Percentiles rank a stretch among this genome's conserved stretches.
These are phyloP conservation scores for Calephelis nemesis DNA, from an alignment of 1,140 invertebrate genomes.

Conservation along the genomic window DNA sequence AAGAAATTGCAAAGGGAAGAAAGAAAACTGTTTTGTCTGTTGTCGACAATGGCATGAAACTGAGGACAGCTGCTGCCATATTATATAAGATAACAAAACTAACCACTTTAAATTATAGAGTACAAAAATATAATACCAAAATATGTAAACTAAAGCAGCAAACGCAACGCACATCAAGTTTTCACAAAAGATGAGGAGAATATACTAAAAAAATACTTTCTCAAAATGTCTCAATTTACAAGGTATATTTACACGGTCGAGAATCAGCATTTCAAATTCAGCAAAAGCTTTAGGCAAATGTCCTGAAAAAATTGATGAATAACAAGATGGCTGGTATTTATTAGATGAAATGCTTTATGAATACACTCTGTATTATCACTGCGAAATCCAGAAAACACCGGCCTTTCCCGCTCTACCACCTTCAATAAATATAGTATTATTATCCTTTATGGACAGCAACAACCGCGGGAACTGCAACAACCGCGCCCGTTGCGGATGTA, in stretches of 20 bases:
- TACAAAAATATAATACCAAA: constrained; percentile 6
- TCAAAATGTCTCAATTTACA: constrained; percentile 37
- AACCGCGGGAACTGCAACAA: too few species aligned
- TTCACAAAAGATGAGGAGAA: constrained; percentile 15
- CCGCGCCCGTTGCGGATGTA: too few species aligned
- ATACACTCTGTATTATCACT: constrained; percentile 52
- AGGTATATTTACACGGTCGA: constrained; percentile 34
- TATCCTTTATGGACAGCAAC: not conserved
- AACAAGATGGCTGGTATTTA: constrained; percentile 55
- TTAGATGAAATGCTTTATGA: constrained; percentile 64
- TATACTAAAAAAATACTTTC: constrained; percentile 17
- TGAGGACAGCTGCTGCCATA: constrained; percentile 8
- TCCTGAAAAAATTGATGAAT: constrained; percentile 48
- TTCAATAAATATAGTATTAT: constrained; percentile 66
- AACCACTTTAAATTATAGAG: constrained; percentile 3
- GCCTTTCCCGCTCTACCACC: constrained; percentile 49
- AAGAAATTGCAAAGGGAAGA: constrained; percentile 4
- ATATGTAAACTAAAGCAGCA: constrained; percentile 17
- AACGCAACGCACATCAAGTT: constrained; percentile 18
- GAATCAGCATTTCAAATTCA: constrained; percentile 38
- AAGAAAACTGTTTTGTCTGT: not conserved
- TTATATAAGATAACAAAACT: constrained; percentile 12
- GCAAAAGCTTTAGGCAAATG: constrained; percentile 35
- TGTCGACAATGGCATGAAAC: constrained; percentile 5
- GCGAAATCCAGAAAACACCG: constrained; percentile 63